A percentile compares a stretch with the other conserved stretches of the same genome.
These are phyloP conservation scores for Patella ulyssiponensis DNA, from an alignment of 2,888 invertebrate genomes.

Conservation along the genomic window DNA sequence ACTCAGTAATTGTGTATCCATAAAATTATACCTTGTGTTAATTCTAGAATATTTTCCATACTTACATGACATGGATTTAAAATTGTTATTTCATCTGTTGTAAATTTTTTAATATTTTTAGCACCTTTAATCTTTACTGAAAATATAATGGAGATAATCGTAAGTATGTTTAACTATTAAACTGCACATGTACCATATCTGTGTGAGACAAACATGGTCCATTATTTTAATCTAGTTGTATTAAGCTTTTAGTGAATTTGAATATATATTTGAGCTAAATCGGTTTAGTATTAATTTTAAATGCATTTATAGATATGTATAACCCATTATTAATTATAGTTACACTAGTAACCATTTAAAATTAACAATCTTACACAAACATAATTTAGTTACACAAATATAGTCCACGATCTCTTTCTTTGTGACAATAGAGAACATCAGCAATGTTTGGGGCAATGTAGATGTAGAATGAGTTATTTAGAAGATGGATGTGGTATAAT, in stretches of 20 bases:
- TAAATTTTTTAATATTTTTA: slow-evolving; percentile 75
- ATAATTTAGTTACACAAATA: neutral
- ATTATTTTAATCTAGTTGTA: neutral
- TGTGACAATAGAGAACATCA: no score
- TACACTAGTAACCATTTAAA: no score
- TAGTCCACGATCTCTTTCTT: neutral
- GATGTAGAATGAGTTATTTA: no score
- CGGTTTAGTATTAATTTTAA: no score
- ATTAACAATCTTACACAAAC: neutral
- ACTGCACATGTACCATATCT: neutral
- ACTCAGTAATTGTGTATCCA: no score
- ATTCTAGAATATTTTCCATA: neutral
- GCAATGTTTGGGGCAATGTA: no score
- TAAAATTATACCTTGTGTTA: no score
- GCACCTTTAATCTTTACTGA: slow-evolving; percentile 81
- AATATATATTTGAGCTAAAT: no score
- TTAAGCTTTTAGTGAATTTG: neutral
- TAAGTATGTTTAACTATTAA: neutral
- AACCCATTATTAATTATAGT: no score
- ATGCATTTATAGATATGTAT: no score
- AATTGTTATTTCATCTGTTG: slow-evolving; percentile 71
- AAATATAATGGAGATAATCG: slow-evolving; percentile 28
- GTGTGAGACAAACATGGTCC: neutral
- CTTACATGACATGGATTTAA: slow-evolving; percentile 70
- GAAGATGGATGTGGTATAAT: no score